Percentiles rank a stretch among this genome's conserved stretches.
phyloP scores from a whole-genome alignment of 2,113 vertebrate species.

The Ailuropoda melanoleuca region DNA sequence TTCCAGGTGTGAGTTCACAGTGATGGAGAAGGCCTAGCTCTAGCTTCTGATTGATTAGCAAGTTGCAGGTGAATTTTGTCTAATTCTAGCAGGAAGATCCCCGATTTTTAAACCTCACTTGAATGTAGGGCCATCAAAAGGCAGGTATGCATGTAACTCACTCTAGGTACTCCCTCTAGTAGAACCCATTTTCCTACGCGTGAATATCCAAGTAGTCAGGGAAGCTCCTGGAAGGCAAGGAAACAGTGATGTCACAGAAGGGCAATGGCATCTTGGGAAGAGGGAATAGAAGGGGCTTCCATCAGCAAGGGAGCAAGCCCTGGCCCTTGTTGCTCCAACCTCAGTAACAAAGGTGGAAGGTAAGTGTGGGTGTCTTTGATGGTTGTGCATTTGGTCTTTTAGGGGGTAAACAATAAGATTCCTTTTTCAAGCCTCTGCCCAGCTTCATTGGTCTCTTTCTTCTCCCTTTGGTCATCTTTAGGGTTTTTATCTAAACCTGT shows the following conservation, averaged over 20 bases:
- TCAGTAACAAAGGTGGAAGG: neutral
- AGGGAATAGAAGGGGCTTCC: neutral
- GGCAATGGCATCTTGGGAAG: neutral
- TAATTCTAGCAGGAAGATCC: neutral
- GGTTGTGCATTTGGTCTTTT: neutral
- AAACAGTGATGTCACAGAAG: conserved; percentile 8
- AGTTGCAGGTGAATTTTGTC: neutral
- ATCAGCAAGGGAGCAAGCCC: neutral
- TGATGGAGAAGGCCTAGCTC: neutral
- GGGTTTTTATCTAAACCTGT: neutral
- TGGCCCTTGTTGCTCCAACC: neutral
- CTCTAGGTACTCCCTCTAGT: neutral
- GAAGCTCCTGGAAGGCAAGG: neutral
- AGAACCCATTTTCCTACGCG: neutral
- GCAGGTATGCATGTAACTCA: neutral
- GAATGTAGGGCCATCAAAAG: neutral
- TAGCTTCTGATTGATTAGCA: neutral
- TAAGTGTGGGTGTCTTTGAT: neutral
- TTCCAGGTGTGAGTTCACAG: neutral
- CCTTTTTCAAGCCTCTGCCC: neutral
- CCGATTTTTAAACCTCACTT: neutral
- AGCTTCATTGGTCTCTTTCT: neutral
- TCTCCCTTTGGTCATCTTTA: neutral
- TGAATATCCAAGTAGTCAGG: neutral
- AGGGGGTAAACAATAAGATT: neutral